Percentiles rank a stretch among this genome's conserved stretches.
Evolutionary conservation across 2,797 vertebrate genomes (phyloP).

Genomic region (Limnodromus scolopaceus): DNA sequence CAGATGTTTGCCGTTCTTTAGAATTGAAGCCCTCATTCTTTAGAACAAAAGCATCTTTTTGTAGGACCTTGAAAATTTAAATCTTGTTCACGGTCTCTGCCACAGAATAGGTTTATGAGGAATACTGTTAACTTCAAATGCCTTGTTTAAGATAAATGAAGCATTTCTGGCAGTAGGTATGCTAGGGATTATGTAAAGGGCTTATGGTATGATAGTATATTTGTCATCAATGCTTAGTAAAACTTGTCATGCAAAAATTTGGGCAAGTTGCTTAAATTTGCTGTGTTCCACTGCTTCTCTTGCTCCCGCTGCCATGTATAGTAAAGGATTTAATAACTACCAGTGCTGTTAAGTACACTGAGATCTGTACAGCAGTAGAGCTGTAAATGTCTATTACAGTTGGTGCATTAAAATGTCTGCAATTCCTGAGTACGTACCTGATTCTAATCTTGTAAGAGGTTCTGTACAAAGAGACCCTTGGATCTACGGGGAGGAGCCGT

Average conservation of each 20-base stretch:
- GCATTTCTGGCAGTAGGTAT: background rate
- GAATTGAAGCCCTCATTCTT: background rate
- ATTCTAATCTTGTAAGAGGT: background rate
- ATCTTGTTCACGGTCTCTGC: background rate
- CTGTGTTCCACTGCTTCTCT: background rate
- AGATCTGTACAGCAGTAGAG: background rate
- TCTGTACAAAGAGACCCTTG: background rate
- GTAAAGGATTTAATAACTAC: background rate
- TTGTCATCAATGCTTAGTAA: background rate
- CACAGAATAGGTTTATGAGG: background rate
- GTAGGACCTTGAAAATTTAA: background rate
- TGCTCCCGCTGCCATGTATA: background rate
- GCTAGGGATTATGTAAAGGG: background rate
- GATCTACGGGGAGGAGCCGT: background rate
- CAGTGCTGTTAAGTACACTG: background rate
- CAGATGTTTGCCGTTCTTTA: background rate
- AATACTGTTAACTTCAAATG: background rate
- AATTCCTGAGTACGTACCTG: background rate
- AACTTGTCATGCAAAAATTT: background rate
- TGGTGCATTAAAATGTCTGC: background rate
- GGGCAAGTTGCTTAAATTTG: background rate
- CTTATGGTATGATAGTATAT: background rate
- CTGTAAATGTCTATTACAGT: background rate
- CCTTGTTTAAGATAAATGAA: background rate
- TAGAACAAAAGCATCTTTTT: background rate